phyloP scores from a whole-genome alignment of 2,888 invertebrate species.

The Teinopalpus imperialis region DNA sequence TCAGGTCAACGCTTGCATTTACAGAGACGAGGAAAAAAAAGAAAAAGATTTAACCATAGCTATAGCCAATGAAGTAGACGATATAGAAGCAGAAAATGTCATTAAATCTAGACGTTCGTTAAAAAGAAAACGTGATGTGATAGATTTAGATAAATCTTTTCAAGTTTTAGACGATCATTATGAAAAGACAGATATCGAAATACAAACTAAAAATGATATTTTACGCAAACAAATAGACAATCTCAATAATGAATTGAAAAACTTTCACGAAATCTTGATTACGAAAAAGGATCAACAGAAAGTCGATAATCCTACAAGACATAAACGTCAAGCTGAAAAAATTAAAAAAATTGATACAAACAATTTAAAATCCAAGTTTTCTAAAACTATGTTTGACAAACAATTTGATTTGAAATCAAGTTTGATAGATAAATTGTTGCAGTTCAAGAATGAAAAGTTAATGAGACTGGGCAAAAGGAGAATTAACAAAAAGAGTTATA shows the following conservation, averaged over 20 bases:
- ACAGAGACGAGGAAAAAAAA: conserved; percentile 35
- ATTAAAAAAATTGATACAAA: conserved; percentile 30
- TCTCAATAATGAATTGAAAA: conserved; percentile 50
- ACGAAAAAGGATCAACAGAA: conserved; percentile 28
- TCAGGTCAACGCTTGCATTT: conserved; percentile 81
- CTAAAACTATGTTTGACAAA: conserved; percentile 29
- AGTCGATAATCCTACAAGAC: conserved; percentile 28
- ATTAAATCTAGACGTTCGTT: conserved; percentile 49
- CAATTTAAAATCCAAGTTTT: conserved; percentile 31
- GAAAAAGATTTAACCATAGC: conserved; percentile 30
- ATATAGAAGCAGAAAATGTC: conserved; percentile 28
- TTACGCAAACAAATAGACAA: conserved; percentile 42
- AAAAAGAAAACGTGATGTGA: conserved; percentile 35
- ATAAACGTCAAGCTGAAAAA: conserved; percentile 42
- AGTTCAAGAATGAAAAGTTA: conserved; percentile 27
- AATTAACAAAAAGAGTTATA: conserved; percentile 26
- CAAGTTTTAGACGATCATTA: conserved; percentile 38
- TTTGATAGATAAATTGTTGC: conserved; percentile 39
- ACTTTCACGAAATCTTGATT: conserved; percentile 38
- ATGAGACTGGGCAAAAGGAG: conserved; percentile 13
- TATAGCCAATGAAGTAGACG: conserved; percentile 34
- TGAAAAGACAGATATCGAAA: conserved; percentile 28
- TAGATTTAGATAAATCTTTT: conserved; percentile 32
- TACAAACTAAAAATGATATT: conserved; percentile 33
- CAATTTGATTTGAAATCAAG: conserved; percentile 37